phyloP scores from a whole-genome alignment of 1,140 invertebrate species.

The Drosophila pseudoananassae region DNA sequence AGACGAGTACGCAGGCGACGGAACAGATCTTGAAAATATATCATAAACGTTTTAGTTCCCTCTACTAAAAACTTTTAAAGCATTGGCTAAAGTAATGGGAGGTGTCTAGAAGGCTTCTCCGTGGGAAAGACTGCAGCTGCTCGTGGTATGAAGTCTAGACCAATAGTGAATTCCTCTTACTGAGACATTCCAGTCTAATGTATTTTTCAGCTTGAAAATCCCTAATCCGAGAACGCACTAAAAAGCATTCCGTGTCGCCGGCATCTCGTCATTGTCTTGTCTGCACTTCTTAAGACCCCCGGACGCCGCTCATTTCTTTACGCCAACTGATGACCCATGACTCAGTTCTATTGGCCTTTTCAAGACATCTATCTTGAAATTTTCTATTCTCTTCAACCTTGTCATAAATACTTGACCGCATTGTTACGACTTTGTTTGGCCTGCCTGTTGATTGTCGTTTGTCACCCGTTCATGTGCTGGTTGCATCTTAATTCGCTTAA shows the following conservation, averaged over 20 bases:
- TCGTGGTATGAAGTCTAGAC: constrained; percentile 19
- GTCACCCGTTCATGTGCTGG: constrained; percentile 50
- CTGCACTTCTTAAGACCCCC: constrained; percentile 39
- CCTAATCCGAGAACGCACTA: constrained; percentile 78
- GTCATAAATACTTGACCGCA: constrained; percentile 80
- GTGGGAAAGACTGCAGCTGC: constrained; percentile 68
- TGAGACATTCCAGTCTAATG: constrained; percentile 59
- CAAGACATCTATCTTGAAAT: constrained; percentile 6
- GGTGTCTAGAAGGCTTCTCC: not conserved
- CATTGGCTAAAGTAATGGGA: not conserved
- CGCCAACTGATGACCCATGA: constrained; percentile 3
- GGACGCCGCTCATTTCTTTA: constrained; percentile 6
- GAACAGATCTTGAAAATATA: constrained; percentile 62
- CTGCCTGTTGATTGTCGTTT: constrained; percentile 34
- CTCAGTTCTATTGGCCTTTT: constrained; percentile 29
- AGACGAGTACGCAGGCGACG: constrained; percentile 67
- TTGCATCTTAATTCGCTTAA: constrained; percentile 70
- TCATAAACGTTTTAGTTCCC: not conserved
- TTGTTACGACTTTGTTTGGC: constrained; percentile 61
- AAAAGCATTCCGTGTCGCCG: constrained; percentile 70
- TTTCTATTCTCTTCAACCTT: constrained; percentile 53
- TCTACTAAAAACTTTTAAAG: constrained; percentile 3
- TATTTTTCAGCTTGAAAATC: constrained; percentile 78
- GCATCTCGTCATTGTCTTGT: constrained; percentile 42
- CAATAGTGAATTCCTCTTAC: constrained; percentile 9